phyloP scores from a whole-genome alignment of 2,113 vertebrate genomes.

The Heliornis fulica region DNA sequence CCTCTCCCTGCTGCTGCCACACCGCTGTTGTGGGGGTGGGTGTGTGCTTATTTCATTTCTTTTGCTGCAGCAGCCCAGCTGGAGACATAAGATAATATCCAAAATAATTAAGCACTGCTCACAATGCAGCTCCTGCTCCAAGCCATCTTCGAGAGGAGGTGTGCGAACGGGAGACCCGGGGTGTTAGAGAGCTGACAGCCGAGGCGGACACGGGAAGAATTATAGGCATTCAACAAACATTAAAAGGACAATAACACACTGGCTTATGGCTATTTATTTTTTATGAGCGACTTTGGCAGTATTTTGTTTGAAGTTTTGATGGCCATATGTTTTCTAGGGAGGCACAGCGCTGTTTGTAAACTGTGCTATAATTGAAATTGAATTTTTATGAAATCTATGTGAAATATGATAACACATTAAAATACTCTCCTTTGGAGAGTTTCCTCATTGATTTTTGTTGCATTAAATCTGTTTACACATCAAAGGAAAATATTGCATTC shows the following conservation, averaged over 20 bases:
- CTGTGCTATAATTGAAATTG: conserved; percentile 70
- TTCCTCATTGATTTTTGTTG: conserved; percentile 65
- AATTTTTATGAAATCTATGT: conserved; percentile 66
- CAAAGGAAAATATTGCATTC: conserved; percentile 62
- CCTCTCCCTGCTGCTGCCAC: not conserved
- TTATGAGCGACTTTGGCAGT: conserved; percentile 60
- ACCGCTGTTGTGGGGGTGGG: fast-evolving
- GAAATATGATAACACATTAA: conserved; percentile 69
- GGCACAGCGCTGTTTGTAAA: conserved; percentile 57
- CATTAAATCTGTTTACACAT: conserved; percentile 68
- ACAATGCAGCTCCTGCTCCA: not conserved
- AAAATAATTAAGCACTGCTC: not conserved
- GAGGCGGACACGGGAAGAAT: not conserved
- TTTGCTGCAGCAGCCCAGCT: conserved; percentile 1
- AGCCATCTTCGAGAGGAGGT: not conserved
- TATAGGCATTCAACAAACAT: conserved; percentile 50
- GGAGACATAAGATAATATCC: conserved; percentile 5
- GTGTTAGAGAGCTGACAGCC: conserved; percentile 38
- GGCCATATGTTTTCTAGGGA: conserved; percentile 68
- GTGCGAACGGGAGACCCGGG: not conserved
- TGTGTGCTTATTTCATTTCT: not conserved
- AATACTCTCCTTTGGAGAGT: conserved; percentile 60
- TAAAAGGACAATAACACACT: conserved; percentile 67
- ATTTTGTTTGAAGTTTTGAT: conserved; percentile 70
- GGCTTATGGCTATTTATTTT: conserved; percentile 67